Base-by-base conservation (phyloP, 2,888 invertebrate genomes). In the Mimumesa dahlbomi region DNA sequence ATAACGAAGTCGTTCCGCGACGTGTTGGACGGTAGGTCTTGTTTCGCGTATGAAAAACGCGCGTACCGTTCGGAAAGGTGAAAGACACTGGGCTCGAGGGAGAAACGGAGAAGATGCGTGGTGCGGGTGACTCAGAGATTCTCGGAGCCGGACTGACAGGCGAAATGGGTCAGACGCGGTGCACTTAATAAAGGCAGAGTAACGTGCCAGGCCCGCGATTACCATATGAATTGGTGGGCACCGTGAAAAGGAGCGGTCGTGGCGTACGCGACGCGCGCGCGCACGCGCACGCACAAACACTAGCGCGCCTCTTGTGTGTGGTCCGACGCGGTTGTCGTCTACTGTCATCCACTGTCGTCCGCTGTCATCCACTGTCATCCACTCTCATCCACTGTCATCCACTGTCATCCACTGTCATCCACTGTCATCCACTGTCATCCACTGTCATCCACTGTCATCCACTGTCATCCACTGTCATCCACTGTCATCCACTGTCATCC, bases 181-280 rank as follows among this genome's bases (percentile, higher is more conserved):
- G 73, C 75, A 78, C 79, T 84, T 84, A 83, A 85, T 85, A 85
- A 84, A 84, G 77, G 68, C 64, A 67, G 81, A 79, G 81, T 79
- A 80, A 73, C 78, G 78, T 78, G 64, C 74, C 48, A 58, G 78
- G 57, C 59, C 48, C 65, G 63, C 52, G 72, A 85, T 85, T 85
- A 85, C 81, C 85, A 85, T 85, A 84, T 84, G 83, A 84, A 84
- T 85, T 74, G 77, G 74, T 79, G 70, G 70, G 78, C 71, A 77
- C 40, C 64, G 53, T 75, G 64, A 73, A 75, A 77, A 75, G 77
- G 36, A 69, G 50, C 66, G 48, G 50, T 52, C 66, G 50, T 40
- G 45, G 40, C 65, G 56, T 66, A 59, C 61, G 42, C 22, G 53
- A 46, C 42, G 21, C 42, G 42, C 56, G 38, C 36, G 36, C 36